Conservation (phyloP, 2,113 vertebrate genomes). For the Symphodus melops region DNA sequence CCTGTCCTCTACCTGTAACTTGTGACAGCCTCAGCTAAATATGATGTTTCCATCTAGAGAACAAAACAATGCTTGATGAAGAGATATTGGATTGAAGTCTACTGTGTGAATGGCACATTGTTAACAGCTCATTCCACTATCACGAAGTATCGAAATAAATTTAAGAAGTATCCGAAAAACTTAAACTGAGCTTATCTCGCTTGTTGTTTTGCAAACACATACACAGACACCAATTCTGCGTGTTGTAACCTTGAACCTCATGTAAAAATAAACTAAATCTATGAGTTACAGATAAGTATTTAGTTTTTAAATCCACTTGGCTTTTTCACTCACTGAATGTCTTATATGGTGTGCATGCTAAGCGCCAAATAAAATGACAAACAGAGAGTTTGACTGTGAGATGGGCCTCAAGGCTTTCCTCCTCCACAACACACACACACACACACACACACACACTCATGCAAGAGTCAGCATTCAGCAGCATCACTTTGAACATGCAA, state of each 20-base stretch:
- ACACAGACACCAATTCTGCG: background rate
- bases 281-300: background rate
- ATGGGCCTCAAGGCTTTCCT: conserved; percentile 27
- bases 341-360: background rate
- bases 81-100: too few species aligned
- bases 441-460: conserved; percentile 1
- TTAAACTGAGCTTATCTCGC: conserved; percentile 1
- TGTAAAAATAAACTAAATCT: background rate
- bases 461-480: conserved; percentile 57
- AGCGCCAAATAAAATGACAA: conserved; percentile 6
- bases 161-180: background rate
- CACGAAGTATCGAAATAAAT: background rate
- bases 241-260: background rate
- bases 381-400: conserved; percentile 22
- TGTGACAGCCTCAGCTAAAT: too few species aligned
- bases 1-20: too few species aligned
- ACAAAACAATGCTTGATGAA: too few species aligned
- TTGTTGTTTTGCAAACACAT: conserved; percentile 10
- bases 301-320: background rate
- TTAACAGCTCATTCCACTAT: background rate
- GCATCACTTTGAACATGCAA: conserved; percentile 68
- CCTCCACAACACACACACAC: conserved; percentile 21
- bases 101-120: background rate
- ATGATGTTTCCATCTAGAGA: too few species aligned
- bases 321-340: background rate